phyloP scores from a whole-genome alignment of 53 echinoderm and acorn worm genomes.

The Mesocentrotus franciscanus region DNA sequence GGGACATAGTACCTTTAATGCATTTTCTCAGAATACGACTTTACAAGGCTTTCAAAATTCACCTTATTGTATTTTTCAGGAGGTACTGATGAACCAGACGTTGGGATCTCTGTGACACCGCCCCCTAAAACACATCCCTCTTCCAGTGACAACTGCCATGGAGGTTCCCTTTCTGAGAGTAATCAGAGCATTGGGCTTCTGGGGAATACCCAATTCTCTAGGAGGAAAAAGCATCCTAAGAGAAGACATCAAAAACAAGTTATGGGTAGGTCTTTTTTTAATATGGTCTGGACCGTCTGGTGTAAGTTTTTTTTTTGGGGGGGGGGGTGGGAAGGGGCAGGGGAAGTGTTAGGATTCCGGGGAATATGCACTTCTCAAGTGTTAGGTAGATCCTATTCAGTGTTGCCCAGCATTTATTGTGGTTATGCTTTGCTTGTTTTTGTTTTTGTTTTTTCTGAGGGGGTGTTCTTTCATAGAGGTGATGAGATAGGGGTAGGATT shows the following conservation, averaged over 20 bases:
- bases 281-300: neutral
- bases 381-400: no score
- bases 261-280: neutral
- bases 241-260: conserved; percentile 22
- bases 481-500: no score
- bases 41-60: neutral
- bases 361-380: no score
- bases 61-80: neutral
- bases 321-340: no score
- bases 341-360: no score
- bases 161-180: neutral
- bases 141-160: neutral
- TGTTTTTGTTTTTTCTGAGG: no score
- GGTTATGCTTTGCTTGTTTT: no score
- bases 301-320: no score
- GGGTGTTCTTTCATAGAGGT: no score
- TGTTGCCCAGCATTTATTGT: no score
- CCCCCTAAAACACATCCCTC: neutral
- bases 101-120: conserved; percentile 45
- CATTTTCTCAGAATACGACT: neutral
- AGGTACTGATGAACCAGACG: conserved; percentile 55
- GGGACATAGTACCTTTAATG: no score
- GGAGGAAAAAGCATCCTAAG: conserved; percentile 43
- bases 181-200: neutral
- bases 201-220: neutral